Evolutionary conservation across 1,140 invertebrate genomes (phyloP).

Genomic region (Eulimnadia texana): DNA sequence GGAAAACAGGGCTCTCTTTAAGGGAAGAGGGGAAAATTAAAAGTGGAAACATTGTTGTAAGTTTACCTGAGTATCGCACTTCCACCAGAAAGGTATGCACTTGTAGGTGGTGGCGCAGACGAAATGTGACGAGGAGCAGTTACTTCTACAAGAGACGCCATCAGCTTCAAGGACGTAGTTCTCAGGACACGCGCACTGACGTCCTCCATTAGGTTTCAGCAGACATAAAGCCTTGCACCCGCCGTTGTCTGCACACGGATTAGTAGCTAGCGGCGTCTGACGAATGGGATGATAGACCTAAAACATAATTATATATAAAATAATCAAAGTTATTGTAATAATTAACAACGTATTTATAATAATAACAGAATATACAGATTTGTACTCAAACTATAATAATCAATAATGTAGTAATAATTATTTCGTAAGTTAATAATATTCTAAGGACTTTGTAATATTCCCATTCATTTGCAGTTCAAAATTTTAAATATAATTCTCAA

Average conservation of each 20-base stretch:
- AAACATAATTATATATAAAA: slow-evolving; percentile 13
- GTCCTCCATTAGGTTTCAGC: slow-evolving; percentile 40
- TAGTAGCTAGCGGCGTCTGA: slow-evolving; percentile 26
- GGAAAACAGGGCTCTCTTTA: too few species aligned
- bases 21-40: too few species aligned
- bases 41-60: not conserved
- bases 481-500: too few species aligned
- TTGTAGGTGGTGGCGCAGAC: slow-evolving; percentile 56
- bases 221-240: slow-evolving; percentile 63
- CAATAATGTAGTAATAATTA: too few species aligned
- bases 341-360: not conserved
- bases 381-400: too few species aligned
- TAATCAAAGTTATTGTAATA: not conserved
- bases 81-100: slow-evolving; percentile 46
- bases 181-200: slow-evolving; percentile 62
- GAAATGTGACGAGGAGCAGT: slow-evolving; percentile 68
- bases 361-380: not conserved
- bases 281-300: slow-evolving; percentile 22
- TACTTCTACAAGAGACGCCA: slow-evolving; percentile 48
- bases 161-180: slow-evolving; percentile 53
- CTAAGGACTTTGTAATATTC: too few species aligned
- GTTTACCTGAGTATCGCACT: slow-evolving; percentile 39
- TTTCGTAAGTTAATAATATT: too few species aligned
- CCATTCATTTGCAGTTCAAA: too few species aligned
- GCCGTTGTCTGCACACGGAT: slow-evolving; percentile 37